Evolutionary conservation across 2,113 vertebrate species (phyloP), one percentile per base, ranked within the genome.

Genomic region (Carassius auratus): DNA sequence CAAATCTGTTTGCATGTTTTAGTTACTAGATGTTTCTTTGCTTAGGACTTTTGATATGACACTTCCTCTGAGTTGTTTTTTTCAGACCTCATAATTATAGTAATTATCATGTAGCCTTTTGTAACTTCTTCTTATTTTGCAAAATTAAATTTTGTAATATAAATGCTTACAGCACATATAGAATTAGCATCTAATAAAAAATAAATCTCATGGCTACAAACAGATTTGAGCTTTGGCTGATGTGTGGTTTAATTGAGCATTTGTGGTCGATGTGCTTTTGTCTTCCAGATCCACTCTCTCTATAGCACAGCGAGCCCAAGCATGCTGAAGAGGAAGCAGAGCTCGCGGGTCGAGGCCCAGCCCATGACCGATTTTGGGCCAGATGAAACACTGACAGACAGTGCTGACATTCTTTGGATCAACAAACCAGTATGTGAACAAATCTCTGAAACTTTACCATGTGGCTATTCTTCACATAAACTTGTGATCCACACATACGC

Each of bases 241-340:
- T 75, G 30, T 85, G 33, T 83, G 2, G 59, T 84, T 64, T 8
- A 36, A 87, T 76, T 84, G 50, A 81, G 73, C 90, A 87, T 90
- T 81, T 90, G 88, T 87, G 91, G 59, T 69, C 26, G 87, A 66
- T 92, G 83, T 90, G 75, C 68, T 76, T 89, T 77, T 88, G 87
- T 91, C 85, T 91, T 91, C 92, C 90, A 96, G 95, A 95, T 96
- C 92, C 94, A 96, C 92, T 96, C 95, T 91, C 93, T 96, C 89
- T 96, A 96, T 94, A 96, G 95, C 94, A 94, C 94, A 74, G 95
- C 95, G 90, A 97, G 97, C 93, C 96, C 95, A 95, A 99, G 95
- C 93, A 99, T 99, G 98, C 96, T 99, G 88, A 99, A 99, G 93
- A 95, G 98, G 92, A 99, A 99, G 88, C 98, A 99, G 91, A 99